Conservation (phyloP, 2,888 invertebrate genomes). For the Lithophane ornitopus region DNA sequence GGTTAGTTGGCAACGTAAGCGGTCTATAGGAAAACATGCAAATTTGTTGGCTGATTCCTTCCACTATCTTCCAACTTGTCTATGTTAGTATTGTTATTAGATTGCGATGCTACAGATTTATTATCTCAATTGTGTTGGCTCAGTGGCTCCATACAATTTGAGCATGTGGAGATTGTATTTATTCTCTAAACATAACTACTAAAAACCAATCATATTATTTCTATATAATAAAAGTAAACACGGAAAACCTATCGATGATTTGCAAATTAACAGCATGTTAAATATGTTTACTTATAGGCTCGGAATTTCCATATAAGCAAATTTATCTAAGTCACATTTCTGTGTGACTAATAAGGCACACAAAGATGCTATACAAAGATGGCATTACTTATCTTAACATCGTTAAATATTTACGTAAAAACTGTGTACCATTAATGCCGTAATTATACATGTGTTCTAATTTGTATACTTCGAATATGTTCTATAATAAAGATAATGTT, state of each 20-base stretch:
- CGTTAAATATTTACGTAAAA: slow-evolving; percentile 51
- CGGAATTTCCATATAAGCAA: slow-evolving; percentile 53
- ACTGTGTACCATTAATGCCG: slow-evolving; percentile 17
- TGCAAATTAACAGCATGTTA: slow-evolving; percentile 36
- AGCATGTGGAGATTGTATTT: slow-evolving; percentile 18
- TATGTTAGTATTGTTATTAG: slow-evolving; percentile 59
- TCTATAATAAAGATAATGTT: slow-evolving; percentile 7
- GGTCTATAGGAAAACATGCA: slow-evolving; percentile 66
- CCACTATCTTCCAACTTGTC: slow-evolving; percentile 60
- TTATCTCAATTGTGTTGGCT: slow-evolving; percentile 49
- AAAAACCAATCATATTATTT: slow-evolving; percentile 15
- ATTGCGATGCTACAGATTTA: slow-evolving; percentile 54
- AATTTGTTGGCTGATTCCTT: slow-evolving; percentile 63
- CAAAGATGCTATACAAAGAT: slow-evolving; percentile 49
- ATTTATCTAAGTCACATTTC: slow-evolving; percentile 54
- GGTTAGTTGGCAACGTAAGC: slow-evolving; percentile 62
- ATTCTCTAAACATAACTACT: slow-evolving; percentile 12
- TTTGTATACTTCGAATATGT: slow-evolving; percentile 24
- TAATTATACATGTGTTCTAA: slow-evolving; percentile 21
- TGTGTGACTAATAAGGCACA: slow-evolving; percentile 57
- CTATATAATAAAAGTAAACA: slow-evolving; percentile 7
- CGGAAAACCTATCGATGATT: slow-evolving; percentile 37
- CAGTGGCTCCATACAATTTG: slow-evolving; percentile 25
- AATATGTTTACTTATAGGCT: slow-evolving; percentile 57
- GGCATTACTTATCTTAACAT: slow-evolving; percentile 44